Conservation (phyloP, 2,888 invertebrate genomes). For the Emmelina monodactyla region DNA sequence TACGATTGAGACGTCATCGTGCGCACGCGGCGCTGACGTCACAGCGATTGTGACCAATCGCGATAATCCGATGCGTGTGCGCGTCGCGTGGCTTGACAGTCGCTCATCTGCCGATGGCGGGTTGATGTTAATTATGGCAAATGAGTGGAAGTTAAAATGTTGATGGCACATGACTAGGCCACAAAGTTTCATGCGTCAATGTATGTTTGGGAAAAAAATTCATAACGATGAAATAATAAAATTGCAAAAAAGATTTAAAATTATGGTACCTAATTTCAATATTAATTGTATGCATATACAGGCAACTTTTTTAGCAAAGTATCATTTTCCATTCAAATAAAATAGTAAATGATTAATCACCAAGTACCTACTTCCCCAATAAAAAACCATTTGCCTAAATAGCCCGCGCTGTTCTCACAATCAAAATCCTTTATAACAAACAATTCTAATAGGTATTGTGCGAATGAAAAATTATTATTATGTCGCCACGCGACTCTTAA, state of each 20-base stretch:
- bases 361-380: too few species aligned
- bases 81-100: conserved; percentile 30
- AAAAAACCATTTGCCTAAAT: conserved; percentile 7
- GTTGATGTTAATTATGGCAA: conserved; percentile 29
- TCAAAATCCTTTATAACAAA: conserved; percentile 21
- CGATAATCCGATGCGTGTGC: conserved; percentile 37
- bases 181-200: not conserved
- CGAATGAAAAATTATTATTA: conserved; percentile 50
- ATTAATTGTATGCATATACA: too few species aligned
- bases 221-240: not conserved
- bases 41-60: conserved; percentile 27
- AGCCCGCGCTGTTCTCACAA: conserved; percentile 17
- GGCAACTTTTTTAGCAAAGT: too few species aligned
- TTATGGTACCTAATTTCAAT: too few species aligned
- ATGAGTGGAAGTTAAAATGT: conserved; percentile 17
- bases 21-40: conserved; percentile 16
- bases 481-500: conserved; percentile 55
- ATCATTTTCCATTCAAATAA: too few species aligned
- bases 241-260: too few species aligned
- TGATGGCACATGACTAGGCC: not conserved
- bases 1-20: conserved; percentile 36
- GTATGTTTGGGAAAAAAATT: conserved; percentile 3
- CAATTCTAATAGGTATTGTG: conserved; percentile 43
- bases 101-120: conserved; percentile 27
- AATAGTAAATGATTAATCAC: too few species aligned